Evolutionary conservation across 2,797 vertebrate genomes (phyloP).

Genomic region (Rhincodon typus): DNA sequence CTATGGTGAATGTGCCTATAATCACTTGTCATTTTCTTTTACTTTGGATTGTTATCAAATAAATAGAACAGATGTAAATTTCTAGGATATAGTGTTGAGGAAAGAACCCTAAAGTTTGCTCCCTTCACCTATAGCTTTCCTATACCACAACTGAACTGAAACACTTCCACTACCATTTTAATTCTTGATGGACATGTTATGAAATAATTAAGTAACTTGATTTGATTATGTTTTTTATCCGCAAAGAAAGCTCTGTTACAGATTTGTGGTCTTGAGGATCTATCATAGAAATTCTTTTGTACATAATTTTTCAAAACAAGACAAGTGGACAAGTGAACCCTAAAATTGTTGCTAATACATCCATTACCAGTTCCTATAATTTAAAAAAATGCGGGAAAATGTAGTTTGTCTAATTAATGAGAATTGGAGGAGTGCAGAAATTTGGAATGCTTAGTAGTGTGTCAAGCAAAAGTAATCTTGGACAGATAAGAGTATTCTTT

Average conservation of each 20-base stretch:
- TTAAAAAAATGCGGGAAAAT: neutral
- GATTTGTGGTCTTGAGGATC: neutral
- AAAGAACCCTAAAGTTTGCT: neutral
- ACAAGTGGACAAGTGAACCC: neutral
- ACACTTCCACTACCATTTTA: neutral
- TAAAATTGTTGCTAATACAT: neutral
- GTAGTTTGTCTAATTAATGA: neutral
- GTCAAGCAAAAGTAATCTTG: neutral
- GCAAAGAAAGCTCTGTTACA: neutral
- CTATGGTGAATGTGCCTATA: neutral
- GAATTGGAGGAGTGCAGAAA: neutral
- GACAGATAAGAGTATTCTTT: neutral
- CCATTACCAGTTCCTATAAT: neutral
- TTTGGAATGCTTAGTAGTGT: neutral
- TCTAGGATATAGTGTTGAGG: neutral
- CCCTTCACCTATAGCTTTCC: neutral
- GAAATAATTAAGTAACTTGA: neutral
- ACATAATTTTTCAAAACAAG: neutral
- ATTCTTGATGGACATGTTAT: neutral
- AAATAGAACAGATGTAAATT: neutral
- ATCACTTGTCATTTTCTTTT: neutral
- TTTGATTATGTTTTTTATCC: neutral
- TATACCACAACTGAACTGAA: neutral
- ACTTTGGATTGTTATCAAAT: neutral
- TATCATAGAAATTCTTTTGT: neutral